A percentile compares a stretch with the other conserved stretches of the same genome.
phyloP scores from a whole-genome alignment of 92 coral and sea anemone genomes.

The Paragorgia papillata region DNA sequence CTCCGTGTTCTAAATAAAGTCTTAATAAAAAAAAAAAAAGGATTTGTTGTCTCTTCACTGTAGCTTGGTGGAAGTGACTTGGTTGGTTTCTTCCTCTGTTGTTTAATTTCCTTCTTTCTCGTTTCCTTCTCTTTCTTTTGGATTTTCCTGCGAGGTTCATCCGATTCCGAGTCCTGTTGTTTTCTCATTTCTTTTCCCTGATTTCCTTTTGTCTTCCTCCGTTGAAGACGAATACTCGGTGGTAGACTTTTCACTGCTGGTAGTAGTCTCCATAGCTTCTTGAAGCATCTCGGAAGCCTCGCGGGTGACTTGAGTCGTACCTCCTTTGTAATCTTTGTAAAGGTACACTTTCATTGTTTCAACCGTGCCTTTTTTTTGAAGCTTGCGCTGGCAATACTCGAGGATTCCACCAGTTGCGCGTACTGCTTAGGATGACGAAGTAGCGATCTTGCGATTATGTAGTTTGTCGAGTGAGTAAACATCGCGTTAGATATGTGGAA shows the following conservation, averaged over 20 bases:
- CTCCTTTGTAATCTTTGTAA: neutral
- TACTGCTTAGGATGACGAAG: neutral
- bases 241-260: neutral
- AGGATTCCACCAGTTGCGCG: neutral
- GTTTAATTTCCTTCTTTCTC: no score
- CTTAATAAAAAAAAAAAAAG: no score
- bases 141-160: no score
- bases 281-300: neutral
- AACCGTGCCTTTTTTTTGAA: neutral
- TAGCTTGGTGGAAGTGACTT: no score
- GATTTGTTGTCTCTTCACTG: no score
- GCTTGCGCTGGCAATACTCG: neutral
- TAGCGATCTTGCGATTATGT: neutral
- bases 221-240: neutral
- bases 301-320: neutral
- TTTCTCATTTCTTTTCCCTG: neutral
- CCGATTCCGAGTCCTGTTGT: no score
- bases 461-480: neutral
- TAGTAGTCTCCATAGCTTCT: neutral
- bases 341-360: neutral
- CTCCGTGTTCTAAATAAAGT: no score
- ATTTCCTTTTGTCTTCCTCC: neutral
- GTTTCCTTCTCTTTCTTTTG: no score
- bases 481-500: constrained; percentile 16
- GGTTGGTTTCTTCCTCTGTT: no score